phyloP scores from a whole-genome alignment of 2,113 vertebrate species.

The Campylomormyrus numenius region DNA sequence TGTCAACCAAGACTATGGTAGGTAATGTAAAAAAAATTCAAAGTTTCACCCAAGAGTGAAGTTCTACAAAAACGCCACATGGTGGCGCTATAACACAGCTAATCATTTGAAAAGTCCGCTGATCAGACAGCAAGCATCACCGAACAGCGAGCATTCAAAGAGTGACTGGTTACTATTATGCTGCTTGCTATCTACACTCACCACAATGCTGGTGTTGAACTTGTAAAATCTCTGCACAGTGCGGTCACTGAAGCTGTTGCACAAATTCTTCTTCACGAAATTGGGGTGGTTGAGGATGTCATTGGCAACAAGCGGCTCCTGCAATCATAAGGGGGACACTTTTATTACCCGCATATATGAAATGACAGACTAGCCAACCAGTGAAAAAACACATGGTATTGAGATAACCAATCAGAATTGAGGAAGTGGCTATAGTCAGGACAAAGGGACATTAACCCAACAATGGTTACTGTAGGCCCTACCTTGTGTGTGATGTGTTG shows the following conservation, averaged over 20 bases:
- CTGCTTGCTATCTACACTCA: slow-evolving; percentile 47
- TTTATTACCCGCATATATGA: not conserved
- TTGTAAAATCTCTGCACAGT: slow-evolving; percentile 97
- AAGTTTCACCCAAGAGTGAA: not conserved
- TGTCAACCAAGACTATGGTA: not conserved
- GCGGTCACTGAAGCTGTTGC: slow-evolving; percentile 97
- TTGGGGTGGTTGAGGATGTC: slow-evolving; percentile 97
- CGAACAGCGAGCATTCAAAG: not conserved
- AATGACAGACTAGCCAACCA: not conserved
- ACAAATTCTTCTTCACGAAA: slow-evolving; percentile 97
- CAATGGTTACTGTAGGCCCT: slow-evolving; percentile 12
- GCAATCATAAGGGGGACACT: not conserved
- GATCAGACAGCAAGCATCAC: not conserved
- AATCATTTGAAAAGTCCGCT: not conserved
- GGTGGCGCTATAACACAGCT: slow-evolving; percentile 8
- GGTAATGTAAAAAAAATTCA: not conserved
- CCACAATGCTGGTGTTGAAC: slow-evolving; percentile 92
- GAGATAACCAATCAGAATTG: not conserved
- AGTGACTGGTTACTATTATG: not conserved
- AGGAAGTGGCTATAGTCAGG: not conserved
- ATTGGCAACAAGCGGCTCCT: slow-evolving; percentile 96
- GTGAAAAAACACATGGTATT: not conserved
- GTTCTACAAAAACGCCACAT: not conserved
- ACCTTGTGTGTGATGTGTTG: slow-evolving; percentile 99
- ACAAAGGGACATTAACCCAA: not conserved